phyloP scores from a whole-genome alignment of 2,888 invertebrate species.

The Parasteatoda lunata region DNA sequence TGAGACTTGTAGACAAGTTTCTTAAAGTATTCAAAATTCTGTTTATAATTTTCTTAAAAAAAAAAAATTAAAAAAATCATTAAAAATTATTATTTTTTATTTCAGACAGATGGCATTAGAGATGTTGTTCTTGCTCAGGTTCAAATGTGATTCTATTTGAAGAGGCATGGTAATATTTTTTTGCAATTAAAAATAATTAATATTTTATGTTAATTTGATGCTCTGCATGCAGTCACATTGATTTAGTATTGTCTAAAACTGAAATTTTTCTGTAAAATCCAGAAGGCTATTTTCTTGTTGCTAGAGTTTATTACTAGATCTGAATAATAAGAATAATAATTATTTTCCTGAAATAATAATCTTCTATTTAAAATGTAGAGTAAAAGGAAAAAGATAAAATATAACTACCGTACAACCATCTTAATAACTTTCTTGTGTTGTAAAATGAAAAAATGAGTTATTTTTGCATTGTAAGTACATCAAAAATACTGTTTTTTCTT shows the following conservation, averaged over 20 bases:
- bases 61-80: background rate
- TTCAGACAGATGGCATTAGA: slow-evolving; percentile 50
- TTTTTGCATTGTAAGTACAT: no score
- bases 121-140: slow-evolving; percentile 4
- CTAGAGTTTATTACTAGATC: slow-evolving; percentile 84
- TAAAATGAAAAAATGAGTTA: slow-evolving; percentile 38
- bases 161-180: background rate
- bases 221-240: background rate
- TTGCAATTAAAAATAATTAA: background rate
- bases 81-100: background rate
- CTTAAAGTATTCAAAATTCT: background rate
- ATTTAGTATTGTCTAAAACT: slow-evolving; percentile 11
- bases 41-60: background rate
- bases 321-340: slow-evolving; percentile 44
- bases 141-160: background rate
- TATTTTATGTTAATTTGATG: background rate
- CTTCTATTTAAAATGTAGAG: slow-evolving; percentile 79
- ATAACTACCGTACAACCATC: slow-evolving; percentile 91
- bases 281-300: slow-evolving; percentile 81
- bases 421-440: slow-evolving; percentile 83
- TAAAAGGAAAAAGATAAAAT: slow-evolving; percentile 81
- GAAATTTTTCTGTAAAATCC: slow-evolving; percentile 33
- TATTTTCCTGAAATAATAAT: no score
- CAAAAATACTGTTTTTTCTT: no score
- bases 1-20: no score